phyloP scores from a whole-genome alignment of 2,888 invertebrate species.

The Euclidia mi region DNA sequence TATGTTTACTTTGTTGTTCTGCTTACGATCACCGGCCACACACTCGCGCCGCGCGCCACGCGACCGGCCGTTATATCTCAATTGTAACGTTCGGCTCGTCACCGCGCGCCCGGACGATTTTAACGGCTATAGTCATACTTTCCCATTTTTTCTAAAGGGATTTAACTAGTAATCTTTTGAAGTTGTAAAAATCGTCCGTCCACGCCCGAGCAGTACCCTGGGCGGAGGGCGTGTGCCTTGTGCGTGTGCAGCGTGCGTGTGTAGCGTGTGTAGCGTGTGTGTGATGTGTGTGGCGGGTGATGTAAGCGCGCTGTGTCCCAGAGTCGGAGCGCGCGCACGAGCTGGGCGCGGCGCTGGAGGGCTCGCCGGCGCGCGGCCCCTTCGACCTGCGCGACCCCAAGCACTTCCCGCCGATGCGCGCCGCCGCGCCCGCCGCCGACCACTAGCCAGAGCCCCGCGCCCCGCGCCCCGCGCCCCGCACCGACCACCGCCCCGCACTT shows the following conservation, averaged over 20 bases:
- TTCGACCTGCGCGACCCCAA: constrained; percentile 95
- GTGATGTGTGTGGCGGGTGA: not conserved
- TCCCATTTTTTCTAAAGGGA: too few species aligned
- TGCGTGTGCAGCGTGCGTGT: too few species aligned
- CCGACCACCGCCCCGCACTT: constrained; percentile 13
- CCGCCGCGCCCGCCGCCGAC: constrained; percentile 31
- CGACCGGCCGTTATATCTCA: too few species aligned
- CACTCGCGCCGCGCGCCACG: not conserved
- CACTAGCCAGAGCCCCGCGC: constrained; percentile 7
- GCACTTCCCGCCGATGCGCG: constrained; percentile 94
- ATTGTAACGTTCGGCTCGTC: not conserved
- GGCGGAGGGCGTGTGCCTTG: too few species aligned
- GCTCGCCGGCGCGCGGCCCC: constrained; percentile 91
- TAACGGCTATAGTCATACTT: not conserved
- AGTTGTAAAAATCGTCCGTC: too few species aligned
- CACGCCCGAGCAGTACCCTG: too few species aligned
- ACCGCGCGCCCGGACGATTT: not conserved
- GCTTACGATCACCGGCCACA: not conserved
- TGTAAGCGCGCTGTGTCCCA: constrained; percentile 63
- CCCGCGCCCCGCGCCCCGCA: constrained; percentile 10
- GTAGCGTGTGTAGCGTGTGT: too few species aligned
- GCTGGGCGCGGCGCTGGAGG: constrained; percentile 93
- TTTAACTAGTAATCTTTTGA: too few species aligned
- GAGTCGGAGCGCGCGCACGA: constrained; percentile 94
- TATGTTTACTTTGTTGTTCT: not conserved